Evolutionary conservation across 2,113 vertebrate genomes (phyloP).

Genomic region (Phyllopteryx taeniolatus): DNA sequence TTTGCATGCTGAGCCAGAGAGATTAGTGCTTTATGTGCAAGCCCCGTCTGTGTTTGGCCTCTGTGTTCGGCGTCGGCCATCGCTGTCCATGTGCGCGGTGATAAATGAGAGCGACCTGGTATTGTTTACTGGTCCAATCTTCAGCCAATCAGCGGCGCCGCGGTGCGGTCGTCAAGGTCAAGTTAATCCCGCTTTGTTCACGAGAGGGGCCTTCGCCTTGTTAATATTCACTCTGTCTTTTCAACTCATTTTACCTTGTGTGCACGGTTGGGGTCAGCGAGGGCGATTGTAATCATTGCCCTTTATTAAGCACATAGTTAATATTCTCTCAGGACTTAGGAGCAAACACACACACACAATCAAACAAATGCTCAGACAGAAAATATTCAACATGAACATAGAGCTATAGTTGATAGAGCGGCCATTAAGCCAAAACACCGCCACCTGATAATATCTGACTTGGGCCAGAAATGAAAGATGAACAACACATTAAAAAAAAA

Average conservation of each 20-base stretch:
- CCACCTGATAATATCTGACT: constrained; percentile 46
- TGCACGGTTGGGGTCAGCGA: constrained; percentile 27
- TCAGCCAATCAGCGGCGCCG: constrained; percentile 47
- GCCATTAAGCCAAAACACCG: constrained; percentile 45
- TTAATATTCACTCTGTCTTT: constrained; percentile 47
- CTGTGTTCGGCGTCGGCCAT: constrained; percentile 25
- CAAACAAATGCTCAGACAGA: constrained; percentile 9
- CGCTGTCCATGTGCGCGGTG: constrained; percentile 19
- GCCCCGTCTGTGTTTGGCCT: neutral
- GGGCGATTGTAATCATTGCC: constrained; percentile 39
- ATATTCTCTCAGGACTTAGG: constrained; percentile 54
- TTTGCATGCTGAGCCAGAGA: neutral
- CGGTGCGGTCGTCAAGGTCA: constrained; percentile 55
- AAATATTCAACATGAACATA: constrained; percentile 32
- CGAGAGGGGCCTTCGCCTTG: constrained; percentile 23
- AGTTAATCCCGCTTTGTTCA: constrained; percentile 51
- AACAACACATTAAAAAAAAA: neutral
- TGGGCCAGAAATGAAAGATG: constrained; percentile 41
- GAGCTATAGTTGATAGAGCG: constrained; percentile 33
- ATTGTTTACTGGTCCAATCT: constrained; percentile 57
- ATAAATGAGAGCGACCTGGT: constrained; percentile 59
- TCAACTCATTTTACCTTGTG: constrained; percentile 27
- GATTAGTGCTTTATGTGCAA: neutral
- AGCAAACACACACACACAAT: constrained; percentile 16
- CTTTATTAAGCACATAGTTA: constrained; percentile 56